Evolutionary conservation across 2,888 invertebrate species (phyloP).

Genomic region (Dicyrtomina minuta): DNA sequence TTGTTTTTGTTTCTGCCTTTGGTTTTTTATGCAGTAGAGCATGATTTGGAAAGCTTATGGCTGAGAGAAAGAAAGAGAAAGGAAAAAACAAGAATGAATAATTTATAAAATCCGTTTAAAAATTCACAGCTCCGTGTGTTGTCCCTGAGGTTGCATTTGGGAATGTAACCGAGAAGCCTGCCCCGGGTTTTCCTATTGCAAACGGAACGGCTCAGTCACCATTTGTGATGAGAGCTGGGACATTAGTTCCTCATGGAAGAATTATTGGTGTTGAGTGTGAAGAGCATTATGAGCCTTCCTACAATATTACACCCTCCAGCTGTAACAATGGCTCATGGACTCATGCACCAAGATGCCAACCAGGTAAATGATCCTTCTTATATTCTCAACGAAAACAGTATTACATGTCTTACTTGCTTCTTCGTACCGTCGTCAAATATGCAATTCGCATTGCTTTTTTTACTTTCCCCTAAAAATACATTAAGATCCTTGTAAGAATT

Average conservation of each 20-base stretch:
- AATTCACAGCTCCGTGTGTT: slow-evolving; percentile 80
- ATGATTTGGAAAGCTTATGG: neutral
- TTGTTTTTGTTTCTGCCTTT: too few relatives aligned
- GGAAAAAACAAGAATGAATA: neutral
- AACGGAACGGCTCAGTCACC: slow-evolving; percentile 12
- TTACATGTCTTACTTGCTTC: too few relatives aligned
- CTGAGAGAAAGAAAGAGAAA: neutral
- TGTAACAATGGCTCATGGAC: slow-evolving; percentile 97
- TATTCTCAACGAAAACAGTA: too few relatives aligned
- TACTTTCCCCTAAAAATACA: too few relatives aligned
- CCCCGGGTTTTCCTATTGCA: slow-evolving; percentile 35
- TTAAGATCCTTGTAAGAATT: too few relatives aligned
- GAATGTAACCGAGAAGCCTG: slow-evolving; percentile 52
- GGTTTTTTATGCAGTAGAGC: too few relatives aligned
- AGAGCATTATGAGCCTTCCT: slow-evolving; percentile 68
- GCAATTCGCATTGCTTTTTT: neutral
- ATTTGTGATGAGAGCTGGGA: slow-evolving; percentile 49
- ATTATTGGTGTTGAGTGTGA: slow-evolving; percentile 77
- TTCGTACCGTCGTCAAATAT: too few relatives aligned
- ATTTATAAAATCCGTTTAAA: neutral
- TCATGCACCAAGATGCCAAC: slow-evolving; percentile 82
- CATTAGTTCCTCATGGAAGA: slow-evolving; percentile 69
- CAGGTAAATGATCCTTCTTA: slow-evolving; percentile 61
- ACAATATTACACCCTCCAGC: slow-evolving; percentile 67
- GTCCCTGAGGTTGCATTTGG: slow-evolving; percentile 70